Percentiles rank a stretch among this genome's conserved stretches.
Conservation (phyloP, 2,888 invertebrate genomes). For the Candidula unifasciata region DNA sequence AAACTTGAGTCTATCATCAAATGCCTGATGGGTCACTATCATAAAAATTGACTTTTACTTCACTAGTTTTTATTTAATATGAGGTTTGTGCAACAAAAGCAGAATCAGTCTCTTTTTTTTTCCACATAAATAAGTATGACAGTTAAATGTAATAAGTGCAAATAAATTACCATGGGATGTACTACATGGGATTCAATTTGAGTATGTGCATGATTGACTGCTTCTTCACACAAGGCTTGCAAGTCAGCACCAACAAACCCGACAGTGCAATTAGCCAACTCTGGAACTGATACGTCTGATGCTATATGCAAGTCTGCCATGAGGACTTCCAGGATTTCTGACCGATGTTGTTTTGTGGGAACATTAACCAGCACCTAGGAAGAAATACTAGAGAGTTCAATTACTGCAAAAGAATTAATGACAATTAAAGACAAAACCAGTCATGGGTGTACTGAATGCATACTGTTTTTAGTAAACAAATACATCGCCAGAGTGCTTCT, state of each 20-base stretch:
- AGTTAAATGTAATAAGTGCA: too few species aligned
- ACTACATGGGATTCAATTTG: not conserved
- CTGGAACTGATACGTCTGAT: constrained; percentile 61
- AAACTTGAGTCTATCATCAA: too few species aligned
- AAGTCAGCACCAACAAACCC: constrained; percentile 82
- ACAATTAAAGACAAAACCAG: not conserved
- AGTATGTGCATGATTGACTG: constrained; percentile 50
- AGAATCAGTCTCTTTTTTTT: too few species aligned
- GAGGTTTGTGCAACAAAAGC: too few species aligned
- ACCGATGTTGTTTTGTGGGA: constrained; percentile 79
- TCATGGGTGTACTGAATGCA: not conserved
- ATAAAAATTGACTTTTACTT: too few species aligned
- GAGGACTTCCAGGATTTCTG: constrained; percentile 77
- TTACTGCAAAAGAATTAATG: too few species aligned
- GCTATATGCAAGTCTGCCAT: constrained; percentile 57
- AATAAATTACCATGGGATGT: too few species aligned
- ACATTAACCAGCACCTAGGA: constrained; percentile 79
- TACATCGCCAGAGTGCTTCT: too few species aligned
- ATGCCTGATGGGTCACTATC: too few species aligned
- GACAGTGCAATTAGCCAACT: constrained; percentile 80
- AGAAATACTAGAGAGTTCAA: not conserved
- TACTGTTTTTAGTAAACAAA: not conserved
- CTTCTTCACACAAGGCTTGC: constrained; percentile 78
- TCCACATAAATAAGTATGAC: too few species aligned
- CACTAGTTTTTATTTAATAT: too few species aligned